phyloP scores from a whole-genome alignment of 2,888 invertebrate genomes.

The Eulithis prunata region DNA sequence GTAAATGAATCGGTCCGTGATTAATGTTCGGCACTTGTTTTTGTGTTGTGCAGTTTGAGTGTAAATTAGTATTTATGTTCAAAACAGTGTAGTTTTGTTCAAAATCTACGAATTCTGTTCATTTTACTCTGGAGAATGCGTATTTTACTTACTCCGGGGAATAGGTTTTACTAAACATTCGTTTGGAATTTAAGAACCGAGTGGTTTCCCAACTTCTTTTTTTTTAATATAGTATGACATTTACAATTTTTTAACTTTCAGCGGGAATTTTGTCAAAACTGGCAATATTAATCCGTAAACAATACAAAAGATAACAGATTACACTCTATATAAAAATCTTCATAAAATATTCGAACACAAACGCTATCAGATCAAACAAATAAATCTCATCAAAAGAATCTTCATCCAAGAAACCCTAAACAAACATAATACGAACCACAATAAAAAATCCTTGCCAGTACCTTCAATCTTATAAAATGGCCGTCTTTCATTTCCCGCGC shows the following conservation, averaged over 20 bases:
- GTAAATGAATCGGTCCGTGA: conserved; percentile 17
- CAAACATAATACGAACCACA: conserved; percentile 36
- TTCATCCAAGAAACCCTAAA: conserved; percentile 18
- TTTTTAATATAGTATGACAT: too few relatives aligned
- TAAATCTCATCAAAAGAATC: conserved; percentile 8
- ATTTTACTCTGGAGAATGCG: neutral
- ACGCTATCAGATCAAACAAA: conserved; percentile 7
- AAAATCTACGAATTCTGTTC: conserved; percentile 1
- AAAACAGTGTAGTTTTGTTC: conserved; percentile 1
- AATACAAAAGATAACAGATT: neutral
- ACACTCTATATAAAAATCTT: neutral
- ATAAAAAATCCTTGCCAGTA: conserved; percentile 33
- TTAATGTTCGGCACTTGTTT: conserved; percentile 19
- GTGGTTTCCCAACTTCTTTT: too few relatives aligned
- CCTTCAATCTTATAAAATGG: conserved; percentile 41
- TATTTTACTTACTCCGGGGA: neutral
- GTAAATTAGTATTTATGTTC: conserved; percentile 24
- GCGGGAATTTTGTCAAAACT: too few relatives aligned
- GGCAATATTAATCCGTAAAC: neutral
- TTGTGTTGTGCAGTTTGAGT: conserved; percentile 23
- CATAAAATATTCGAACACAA: conserved; percentile 1
- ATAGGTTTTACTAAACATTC: too few relatives aligned
- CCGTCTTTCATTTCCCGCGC: conserved; percentile 38
- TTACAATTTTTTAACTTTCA: too few relatives aligned
- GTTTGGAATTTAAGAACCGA: too few relatives aligned